These are phyloP conservation scores for Dreissena rostriformis DNA, from an alignment of 1,140 invertebrate species.

Conservation along the genomic window DNA sequence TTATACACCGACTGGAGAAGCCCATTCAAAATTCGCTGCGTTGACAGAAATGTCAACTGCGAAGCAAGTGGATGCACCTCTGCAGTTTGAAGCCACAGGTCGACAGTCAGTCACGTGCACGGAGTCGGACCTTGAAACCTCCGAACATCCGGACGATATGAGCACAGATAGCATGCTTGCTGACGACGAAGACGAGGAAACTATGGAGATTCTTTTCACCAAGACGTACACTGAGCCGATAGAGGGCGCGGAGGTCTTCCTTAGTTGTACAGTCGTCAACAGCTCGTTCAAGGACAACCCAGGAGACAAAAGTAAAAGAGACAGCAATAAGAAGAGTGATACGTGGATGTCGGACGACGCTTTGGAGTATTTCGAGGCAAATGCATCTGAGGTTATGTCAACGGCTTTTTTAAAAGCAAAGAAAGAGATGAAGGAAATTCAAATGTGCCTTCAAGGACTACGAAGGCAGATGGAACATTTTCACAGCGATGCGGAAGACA, in stretches of 20 bases:
- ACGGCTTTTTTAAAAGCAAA: slow-evolving; percentile 70
- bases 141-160: slow-evolving; percentile 69
- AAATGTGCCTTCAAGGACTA: slow-evolving; percentile 69
- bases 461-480: slow-evolving; percentile 72
- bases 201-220: slow-evolving; percentile 64
- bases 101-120: slow-evolving; percentile 62
- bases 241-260: slow-evolving; percentile 59
- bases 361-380: slow-evolving; percentile 61
- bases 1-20: slow-evolving; percentile 54
- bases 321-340: slow-evolving; percentile 60
- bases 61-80: slow-evolving; percentile 22
- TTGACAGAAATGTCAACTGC: slow-evolving; percentile 36
- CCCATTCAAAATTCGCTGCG: slow-evolving; percentile 26
- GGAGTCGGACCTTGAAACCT: slow-evolving; percentile 74
- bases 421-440: slow-evolving; percentile 74
- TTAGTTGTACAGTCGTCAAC: slow-evolving; percentile 71
- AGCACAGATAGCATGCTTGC: slow-evolving; percentile 71
- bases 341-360: slow-evolving; percentile 61
- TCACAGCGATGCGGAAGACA: slow-evolving; percentile 63
- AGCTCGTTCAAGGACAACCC: slow-evolving; percentile 37
- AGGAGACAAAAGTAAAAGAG: not conserved
- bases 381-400: slow-evolving; percentile 64
- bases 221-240: slow-evolving; percentile 65
- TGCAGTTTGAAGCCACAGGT: slow-evolving; percentile 54
- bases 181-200: slow-evolving; percentile 72